Percentiles rank a stretch among this genome's conserved stretches.
Conservation (phyloP, 2,888 invertebrate species). For the Drosophila greeni region DNA sequence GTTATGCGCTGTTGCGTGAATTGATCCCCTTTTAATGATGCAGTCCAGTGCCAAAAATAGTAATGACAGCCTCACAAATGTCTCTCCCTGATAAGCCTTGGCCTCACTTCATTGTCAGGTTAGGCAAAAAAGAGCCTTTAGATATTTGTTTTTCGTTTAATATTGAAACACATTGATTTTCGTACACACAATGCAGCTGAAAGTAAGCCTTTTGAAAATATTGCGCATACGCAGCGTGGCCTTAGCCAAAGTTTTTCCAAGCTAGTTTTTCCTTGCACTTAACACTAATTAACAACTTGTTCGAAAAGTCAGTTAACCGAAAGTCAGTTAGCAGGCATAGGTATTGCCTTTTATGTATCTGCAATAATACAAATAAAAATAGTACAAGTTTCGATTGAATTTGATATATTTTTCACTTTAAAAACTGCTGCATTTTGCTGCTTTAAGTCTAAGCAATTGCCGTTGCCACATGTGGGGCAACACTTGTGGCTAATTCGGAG, state of each 20-base stretch:
- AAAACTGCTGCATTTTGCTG: conserved; percentile 31
- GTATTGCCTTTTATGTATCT: conserved; percentile 1
- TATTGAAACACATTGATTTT: conserved; percentile 6
- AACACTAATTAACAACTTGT: conserved; percentile 44
- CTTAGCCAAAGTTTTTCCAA: conserved; percentile 5
- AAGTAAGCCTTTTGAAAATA: not conserved
- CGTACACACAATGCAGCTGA: not conserved
- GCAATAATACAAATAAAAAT: not conserved
- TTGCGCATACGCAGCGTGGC: conserved; percentile 15
- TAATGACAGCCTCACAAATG: conserved; percentile 14
- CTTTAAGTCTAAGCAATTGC: conserved; percentile 38
- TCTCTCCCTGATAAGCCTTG: conserved; percentile 11
- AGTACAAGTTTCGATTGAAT: not conserved
- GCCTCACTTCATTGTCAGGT: conserved; percentile 11
- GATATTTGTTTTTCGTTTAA: conserved; percentile 1
- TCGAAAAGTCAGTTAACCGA: not conserved
- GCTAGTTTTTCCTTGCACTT: conserved; percentile 12
- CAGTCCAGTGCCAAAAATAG: conserved; percentile 20
- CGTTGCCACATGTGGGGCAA: conserved; percentile 39
- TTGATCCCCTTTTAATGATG: conserved; percentile 34
- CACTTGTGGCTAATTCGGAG: conserved; percentile 51
- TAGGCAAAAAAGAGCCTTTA: not conserved
- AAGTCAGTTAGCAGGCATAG: not conserved
- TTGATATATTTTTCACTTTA: conserved; percentile 31
- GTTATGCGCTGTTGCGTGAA: conserved; percentile 28